Evolutionary conservation across 2,888 invertebrate species (phyloP), one percentile per base, ranked within the genome.

Genomic region (Trypoxylon attenuatum): DNA sequence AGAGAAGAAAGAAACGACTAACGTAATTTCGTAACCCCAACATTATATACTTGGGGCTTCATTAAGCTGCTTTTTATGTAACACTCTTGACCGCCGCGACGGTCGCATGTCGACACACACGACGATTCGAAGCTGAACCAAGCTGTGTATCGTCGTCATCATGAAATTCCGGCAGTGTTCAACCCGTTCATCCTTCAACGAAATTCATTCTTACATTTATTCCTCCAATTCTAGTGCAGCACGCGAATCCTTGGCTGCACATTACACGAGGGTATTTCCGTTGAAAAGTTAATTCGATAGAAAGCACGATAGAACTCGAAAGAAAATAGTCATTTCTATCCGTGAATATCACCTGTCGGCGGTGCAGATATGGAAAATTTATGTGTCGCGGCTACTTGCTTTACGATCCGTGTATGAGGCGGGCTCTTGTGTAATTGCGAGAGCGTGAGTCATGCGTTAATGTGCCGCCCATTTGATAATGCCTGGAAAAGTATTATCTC

Each of bases 41-140:
- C 39, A 29, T 45, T 55, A 60, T 62, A 57, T 71, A 71, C 58
- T 66, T 62, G 62, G 71, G 85, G 82, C 81, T 86, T 85, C 84
- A 65, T 72, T 80, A 81, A 86, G 81, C 82, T 69, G 71, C 77
- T 83, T 84, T 84, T 84, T 79, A 83, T 78, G 79, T 83, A 84
- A 84, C 77, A 61, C 68, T 79, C 76, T 77, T 74, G 78, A 80
- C 78, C 71, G 70, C 70, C 63, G 59, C 65, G 53, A 45, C 59
- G 53, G 59, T 75, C 71, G 77, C 76, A 73, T 77, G 80, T 73
- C 79, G 66, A 56, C 67, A 73, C 68, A 62, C 66, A 66, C 58
- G 46, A 55, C 60, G 49, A 49, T 65, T 45, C 61, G 10, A n/a
- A n/a, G n/a, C 42, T 60, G 62, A 57, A 50, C 47, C 23, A 49